Percentiles rank a stretch among this genome's conserved stretches.
phyloP scores from a whole-genome alignment of 2,113 vertebrate species.

The Pelvicachromis taeniatus region DNA sequence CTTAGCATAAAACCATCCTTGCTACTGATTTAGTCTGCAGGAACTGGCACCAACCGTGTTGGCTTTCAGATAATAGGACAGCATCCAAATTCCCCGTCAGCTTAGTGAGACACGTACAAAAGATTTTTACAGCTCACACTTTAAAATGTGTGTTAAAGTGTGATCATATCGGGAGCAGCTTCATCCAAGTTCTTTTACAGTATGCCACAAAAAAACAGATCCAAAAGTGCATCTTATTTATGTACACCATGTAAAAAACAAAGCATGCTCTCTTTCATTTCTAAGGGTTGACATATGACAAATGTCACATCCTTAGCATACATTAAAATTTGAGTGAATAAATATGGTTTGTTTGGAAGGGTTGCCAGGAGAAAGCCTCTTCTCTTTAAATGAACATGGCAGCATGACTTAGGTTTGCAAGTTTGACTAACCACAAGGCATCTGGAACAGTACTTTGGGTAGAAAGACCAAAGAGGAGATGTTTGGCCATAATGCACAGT shows the following conservation, averaged over 20 bases:
- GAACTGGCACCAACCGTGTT: neutral
- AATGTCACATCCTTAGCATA: neutral
- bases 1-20: constrained; percentile 16
- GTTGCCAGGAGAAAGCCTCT: neutral
- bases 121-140: neutral
- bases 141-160: neutral
- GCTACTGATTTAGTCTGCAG: neutral
- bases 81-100: constrained; percentile 20
- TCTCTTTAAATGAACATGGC: neutral
- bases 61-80: constrained; percentile 30
- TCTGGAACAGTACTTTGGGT: neutral
- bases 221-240: neutral
- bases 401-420: neutral
- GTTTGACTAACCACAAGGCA: neutral
- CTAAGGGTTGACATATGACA: neutral
- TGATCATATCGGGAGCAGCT: neutral
- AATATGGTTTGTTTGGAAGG: neutral
- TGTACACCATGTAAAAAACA: neutral
- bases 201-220: neutral
- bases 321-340: neutral
- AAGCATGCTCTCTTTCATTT: neutral
- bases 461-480: neutral
- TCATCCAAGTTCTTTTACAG: neutral
- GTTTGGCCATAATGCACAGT: neutral
- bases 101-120: constrained; percentile 1